Percentiles rank a stretch among this genome's conserved stretches.
phyloP scores from a whole-genome alignment of 1,140 invertebrate species.

The Eupristina koningsbergeri region DNA sequence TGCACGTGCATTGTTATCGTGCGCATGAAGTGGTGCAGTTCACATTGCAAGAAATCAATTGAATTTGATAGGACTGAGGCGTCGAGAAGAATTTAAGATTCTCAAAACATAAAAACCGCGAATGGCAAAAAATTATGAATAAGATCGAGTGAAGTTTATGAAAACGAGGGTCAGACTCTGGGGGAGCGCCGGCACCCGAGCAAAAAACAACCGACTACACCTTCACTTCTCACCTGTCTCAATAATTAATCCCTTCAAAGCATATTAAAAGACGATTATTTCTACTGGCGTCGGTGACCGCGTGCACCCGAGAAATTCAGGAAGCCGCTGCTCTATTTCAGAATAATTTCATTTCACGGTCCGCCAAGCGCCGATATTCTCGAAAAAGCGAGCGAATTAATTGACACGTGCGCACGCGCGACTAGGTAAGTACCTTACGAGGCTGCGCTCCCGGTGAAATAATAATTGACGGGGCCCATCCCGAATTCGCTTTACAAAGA shows the following conservation, averaged over 20 bases:
- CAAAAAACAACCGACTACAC: slow-evolving; percentile 6
- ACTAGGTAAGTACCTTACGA: neutral
- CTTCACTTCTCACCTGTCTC: slow-evolving; percentile 36
- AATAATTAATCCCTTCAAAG: slow-evolving; percentile 11
- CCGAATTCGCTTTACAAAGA: slow-evolving; percentile 12
- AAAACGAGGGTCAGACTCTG: neutral
- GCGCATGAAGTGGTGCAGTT: neutral
- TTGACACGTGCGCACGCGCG: slow-evolving; percentile 30
- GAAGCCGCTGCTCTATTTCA: slow-evolving; percentile 44
- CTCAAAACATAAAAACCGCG: neutral
- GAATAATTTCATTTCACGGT: slow-evolving; percentile 52
- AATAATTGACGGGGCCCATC: slow-evolving; percentile 37
- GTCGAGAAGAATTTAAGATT: neutral
- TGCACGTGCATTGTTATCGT: neutral
- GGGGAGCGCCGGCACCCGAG: neutral
- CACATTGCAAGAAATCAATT: neutral
- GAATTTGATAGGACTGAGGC: neutral
- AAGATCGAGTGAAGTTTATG: too few relatives aligned
- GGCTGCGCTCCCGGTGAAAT: neutral
- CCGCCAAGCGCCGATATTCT: slow-evolving; percentile 47
- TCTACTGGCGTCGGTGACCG: neutral
- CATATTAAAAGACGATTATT: slow-evolving; percentile 19
- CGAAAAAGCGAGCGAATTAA: slow-evolving; percentile 49
- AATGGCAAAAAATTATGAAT: neutral
- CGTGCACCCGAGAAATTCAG: neutral